Conservation (phyloP, 2,113 vertebrate genomes). For the Sebastes fasciatus region DNA sequence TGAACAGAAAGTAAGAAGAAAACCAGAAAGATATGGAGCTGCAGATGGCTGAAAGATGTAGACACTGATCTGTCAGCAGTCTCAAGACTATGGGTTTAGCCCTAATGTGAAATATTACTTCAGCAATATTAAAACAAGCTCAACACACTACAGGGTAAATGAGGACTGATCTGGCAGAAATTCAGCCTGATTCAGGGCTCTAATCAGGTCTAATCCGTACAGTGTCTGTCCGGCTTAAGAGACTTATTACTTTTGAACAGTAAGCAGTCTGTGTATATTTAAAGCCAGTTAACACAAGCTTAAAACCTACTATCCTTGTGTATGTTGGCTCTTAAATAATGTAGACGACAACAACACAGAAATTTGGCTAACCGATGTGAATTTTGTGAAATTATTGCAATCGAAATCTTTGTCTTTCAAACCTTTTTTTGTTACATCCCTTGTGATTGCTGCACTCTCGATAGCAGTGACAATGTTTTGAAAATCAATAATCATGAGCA, state of each 20-base stretch:
- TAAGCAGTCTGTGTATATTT: not conserved
- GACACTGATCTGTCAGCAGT: not conserved
- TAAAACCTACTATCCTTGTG: not conserved
- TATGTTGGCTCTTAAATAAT: not conserved
- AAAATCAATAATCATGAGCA: not conserved
- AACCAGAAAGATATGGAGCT: not conserved
- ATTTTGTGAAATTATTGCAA: not conserved
- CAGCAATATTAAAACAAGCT: too few species aligned
- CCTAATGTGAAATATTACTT: not conserved
- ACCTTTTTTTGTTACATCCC: not conserved
- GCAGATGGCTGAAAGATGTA: not conserved
- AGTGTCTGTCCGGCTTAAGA: not conserved
- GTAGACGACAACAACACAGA: not conserved
- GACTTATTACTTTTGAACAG: not conserved
- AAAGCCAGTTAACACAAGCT: not conserved
- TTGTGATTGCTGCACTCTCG: not conserved
- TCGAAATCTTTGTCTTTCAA: not conserved
- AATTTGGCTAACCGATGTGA: not conserved
- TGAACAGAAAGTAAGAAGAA: not conserved
- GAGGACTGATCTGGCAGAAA: too few species aligned
- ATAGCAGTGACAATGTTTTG: not conserved
- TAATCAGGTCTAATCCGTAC: too few species aligned
- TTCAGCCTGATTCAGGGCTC: too few species aligned
- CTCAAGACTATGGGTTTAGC: not conserved
- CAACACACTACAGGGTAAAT: too few species aligned